These are phyloP conservation scores for Ancistrus triradiatus DNA, from an alignment of 2,113 vertebrate species.

Conservation along the genomic window DNA sequence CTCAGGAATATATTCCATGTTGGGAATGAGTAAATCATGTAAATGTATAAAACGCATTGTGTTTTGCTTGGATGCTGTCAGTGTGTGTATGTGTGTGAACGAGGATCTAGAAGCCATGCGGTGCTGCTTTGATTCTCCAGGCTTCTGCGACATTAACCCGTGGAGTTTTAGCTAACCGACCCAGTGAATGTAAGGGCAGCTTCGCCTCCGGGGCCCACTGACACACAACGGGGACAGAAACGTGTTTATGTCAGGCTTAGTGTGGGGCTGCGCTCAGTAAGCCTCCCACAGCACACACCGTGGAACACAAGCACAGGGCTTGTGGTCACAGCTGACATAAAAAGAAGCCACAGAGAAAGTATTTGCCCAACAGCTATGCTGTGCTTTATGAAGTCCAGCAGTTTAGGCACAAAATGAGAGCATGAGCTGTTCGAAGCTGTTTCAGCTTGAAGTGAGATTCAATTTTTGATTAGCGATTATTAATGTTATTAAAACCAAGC, in stretches of 20 bases:
- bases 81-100: neutral
- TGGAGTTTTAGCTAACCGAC: conserved; percentile 50
- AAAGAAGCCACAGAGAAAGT: conserved; percentile 38
- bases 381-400: neutral
- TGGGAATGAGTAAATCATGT: too few species aligned
- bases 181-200: conserved; percentile 53
- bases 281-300: conserved; percentile 44
- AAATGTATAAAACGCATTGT: too few species aligned
- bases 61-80: conserved; percentile 22
- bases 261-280: conserved; percentile 24
- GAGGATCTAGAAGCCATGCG: neutral
- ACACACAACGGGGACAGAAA: conserved; percentile 50
- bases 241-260: conserved; percentile 49
- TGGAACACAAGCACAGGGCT: conserved; percentile 49
- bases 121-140: conserved; percentile 36
- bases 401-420: neutral
- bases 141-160: conserved; percentile 46
- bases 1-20: too few species aligned
- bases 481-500: too few species aligned
- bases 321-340: conserved; percentile 61
- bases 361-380: neutral
- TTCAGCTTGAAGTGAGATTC: too few species aligned
- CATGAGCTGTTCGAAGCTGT: neutral
- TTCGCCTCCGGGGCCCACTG: conserved; percentile 53
- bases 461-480: too few species aligned